A percentile compares a stretch with the other conserved stretches of the same genome.
Conservation (phyloP, 2,113 vertebrate species). For the Aspidoscelis tigris region DNA sequence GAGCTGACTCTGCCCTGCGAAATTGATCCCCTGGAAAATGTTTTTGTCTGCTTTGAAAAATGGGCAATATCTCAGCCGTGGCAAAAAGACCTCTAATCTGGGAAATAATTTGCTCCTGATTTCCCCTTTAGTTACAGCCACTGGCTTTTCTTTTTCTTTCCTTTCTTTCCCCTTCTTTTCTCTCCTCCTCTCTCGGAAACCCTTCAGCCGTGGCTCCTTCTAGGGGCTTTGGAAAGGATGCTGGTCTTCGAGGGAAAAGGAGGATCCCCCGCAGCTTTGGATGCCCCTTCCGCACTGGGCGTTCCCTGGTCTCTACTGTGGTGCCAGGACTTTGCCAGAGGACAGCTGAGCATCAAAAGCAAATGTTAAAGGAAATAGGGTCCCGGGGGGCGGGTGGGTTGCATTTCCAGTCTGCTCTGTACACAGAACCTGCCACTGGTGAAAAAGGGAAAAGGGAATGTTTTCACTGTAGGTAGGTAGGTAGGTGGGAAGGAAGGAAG, state of each 20-base stretch:
- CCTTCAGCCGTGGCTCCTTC: background rate
- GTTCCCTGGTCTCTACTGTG: no score
- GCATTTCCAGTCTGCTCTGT: background rate
- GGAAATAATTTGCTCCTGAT: slow-evolving; percentile 86
- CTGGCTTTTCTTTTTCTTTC: background rate
- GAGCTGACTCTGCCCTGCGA: slow-evolving; percentile 88
- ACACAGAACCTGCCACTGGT: no score
- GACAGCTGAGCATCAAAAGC: background rate
- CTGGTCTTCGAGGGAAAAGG: background rate
- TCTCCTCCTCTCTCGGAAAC: background rate
- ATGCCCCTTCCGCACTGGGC: no score
- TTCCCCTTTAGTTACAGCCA: slow-evolving; percentile 64
- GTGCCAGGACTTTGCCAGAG: no score
- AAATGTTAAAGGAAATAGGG: background rate
- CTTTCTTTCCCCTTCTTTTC: no score
- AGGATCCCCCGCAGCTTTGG: background rate
- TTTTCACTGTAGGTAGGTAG: no score
- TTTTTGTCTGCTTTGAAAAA: slow-evolving; percentile 99
- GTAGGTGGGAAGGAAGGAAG: no score
- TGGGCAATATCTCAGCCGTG: slow-evolving; percentile 87
- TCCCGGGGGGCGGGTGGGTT: background rate
- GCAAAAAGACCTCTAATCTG: slow-evolving; percentile 75
- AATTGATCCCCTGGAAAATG: slow-evolving; percentile 99
- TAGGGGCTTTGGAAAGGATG: background rate
- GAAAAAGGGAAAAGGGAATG: no score